Percentiles rank a stretch among this genome's conserved stretches.
phyloP scores from a whole-genome alignment of 2,113 vertebrate genomes.

The Corvus moneduloides region DNA sequence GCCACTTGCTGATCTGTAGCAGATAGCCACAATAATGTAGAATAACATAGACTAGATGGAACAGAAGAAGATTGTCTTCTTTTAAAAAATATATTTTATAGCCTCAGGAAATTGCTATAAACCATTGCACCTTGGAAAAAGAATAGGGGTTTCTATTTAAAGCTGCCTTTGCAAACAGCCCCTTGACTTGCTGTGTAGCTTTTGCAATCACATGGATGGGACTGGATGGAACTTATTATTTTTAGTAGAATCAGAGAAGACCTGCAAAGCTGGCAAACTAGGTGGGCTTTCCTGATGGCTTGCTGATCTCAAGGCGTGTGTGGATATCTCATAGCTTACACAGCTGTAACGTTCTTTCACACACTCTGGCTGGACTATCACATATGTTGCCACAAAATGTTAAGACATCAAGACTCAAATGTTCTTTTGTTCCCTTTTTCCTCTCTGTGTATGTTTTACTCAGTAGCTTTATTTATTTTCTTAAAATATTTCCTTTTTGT shows the following conservation, averaged over 20 bases:
- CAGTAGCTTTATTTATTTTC: constrained; percentile 80
- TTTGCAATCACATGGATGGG: background rate
- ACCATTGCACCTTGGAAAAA: constrained; percentile 18
- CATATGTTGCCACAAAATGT: constrained; percentile 67
- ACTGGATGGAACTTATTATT: constrained; percentile 37
- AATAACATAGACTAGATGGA: background rate
- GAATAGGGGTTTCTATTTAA: constrained; percentile 20
- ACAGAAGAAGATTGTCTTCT: background rate
- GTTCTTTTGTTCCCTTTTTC: constrained; percentile 75
- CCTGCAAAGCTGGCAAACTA: constrained; percentile 36
- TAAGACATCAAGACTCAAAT: constrained; percentile 73
- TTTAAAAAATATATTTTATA: background rate
- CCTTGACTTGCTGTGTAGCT: background rate
- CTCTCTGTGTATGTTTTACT: constrained; percentile 70
- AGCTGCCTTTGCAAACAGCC: constrained; percentile 16
- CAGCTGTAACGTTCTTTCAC: constrained; percentile 66
- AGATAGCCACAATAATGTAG: background rate
- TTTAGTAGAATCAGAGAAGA: constrained; percentile 55
- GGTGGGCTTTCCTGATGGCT: constrained; percentile 50
- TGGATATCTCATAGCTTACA: constrained; percentile 60
- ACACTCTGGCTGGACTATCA: constrained; percentile 37
- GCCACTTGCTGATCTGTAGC: background rate
- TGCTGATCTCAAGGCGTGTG: constrained; percentile 23
- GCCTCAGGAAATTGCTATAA: constrained; percentile 20
- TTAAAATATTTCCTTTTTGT: constrained; percentile 75